These are phyloP conservation scores for Mionectes macconnelli DNA, from an alignment of 2,113 vertebrate genomes.

Conservation along the genomic window DNA sequence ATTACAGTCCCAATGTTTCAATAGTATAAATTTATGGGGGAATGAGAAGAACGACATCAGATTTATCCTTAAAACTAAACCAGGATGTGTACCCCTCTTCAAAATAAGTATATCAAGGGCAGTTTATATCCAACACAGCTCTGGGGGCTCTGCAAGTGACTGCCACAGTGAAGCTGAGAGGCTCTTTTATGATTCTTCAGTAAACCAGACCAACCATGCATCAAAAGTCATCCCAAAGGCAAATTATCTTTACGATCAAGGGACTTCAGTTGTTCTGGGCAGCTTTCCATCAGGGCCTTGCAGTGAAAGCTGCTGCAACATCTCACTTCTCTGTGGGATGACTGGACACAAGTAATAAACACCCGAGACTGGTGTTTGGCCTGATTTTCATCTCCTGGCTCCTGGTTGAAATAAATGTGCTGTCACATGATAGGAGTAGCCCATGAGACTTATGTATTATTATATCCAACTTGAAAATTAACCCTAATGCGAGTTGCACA, in stretches of 20 bases:
- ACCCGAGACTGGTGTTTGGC: not conserved
- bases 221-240: constrained; percentile 27
- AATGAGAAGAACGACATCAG: not conserved
- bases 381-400: constrained; percentile 52
- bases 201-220: not conserved
- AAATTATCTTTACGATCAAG: constrained; percentile 26
- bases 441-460: constrained; percentile 39
- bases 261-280: constrained; percentile 11
- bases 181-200: not conserved
- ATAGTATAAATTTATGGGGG: not conserved
- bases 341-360: constrained; percentile 33
- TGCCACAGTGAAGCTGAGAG: not conserved
- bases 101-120: not conserved
- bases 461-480: constrained; percentile 57
- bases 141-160: not conserved
- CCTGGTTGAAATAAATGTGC: constrained; percentile 32
- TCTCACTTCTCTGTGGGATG: constrained; percentile 23
- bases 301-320: not conserved
- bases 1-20: not conserved
- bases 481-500: not conserved
- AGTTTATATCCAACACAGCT: not conserved
- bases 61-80: not conserved
- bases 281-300: constrained; percentile 4
- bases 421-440: constrained; percentile 43
- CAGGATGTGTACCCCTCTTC: not conserved